phyloP scores from a whole-genome alignment of 2,888 invertebrate genomes.

The Selenia dentaria region DNA sequence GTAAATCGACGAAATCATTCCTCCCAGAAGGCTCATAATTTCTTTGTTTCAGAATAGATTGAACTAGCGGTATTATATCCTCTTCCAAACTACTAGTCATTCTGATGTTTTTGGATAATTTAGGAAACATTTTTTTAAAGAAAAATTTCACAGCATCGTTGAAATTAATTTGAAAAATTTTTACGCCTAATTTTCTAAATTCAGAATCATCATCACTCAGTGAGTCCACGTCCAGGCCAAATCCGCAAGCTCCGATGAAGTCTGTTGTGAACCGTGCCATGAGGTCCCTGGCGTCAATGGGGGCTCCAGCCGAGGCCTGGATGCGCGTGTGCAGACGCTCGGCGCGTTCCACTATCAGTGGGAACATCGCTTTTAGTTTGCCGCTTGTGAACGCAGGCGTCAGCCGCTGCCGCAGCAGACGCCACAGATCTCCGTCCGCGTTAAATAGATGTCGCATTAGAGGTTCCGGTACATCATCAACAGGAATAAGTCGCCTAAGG shows the following conservation, averaged over 20 bases:
- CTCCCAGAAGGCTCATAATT: slow-evolving; percentile 50
- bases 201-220: slow-evolving; percentile 51
- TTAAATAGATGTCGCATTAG: slow-evolving; percentile 54
- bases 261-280: slow-evolving; percentile 63
- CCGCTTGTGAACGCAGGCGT: slow-evolving; percentile 61
- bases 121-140: slow-evolving; percentile 49
- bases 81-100: slow-evolving; percentile 40
- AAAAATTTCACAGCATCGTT: slow-evolving; percentile 35
- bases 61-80: slow-evolving; percentile 44
- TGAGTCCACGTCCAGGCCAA: slow-evolving; percentile 55
- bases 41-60: slow-evolving; percentile 47
- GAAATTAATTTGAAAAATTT: slow-evolving; percentile 41
- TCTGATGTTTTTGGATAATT: slow-evolving; percentile 39
- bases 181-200: slow-evolving; percentile 49
- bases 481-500: slow-evolving; percentile 46
- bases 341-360: slow-evolving; percentile 55
- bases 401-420: slow-evolving; percentile 55
- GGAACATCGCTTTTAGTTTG: slow-evolving; percentile 62
- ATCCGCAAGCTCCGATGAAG: slow-evolving; percentile 60
- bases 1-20: slow-evolving; percentile 56
- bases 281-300: slow-evolving; percentile 55
- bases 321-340: slow-evolving; percentile 47
- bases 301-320: slow-evolving; percentile 33
- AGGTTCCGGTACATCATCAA: slow-evolving; percentile 46
- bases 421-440: slow-evolving; percentile 60